phyloP scores from a whole-genome alignment of 2,113 vertebrate genomes.

The Himantopus leucocephalus region DNA sequence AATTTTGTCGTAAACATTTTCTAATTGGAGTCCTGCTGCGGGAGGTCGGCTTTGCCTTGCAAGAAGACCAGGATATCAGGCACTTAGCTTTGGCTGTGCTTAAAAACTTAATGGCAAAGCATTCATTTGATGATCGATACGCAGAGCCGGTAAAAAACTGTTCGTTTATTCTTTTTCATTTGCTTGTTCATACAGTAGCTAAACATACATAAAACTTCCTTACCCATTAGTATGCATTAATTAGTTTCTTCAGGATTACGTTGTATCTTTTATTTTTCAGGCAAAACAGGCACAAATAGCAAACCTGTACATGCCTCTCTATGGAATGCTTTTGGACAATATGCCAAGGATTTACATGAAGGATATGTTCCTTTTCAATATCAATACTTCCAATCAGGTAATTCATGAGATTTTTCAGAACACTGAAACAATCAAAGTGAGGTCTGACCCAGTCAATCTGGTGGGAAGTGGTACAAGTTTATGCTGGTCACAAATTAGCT shows the following conservation, averaged over 20 bases:
- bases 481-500: neutral
- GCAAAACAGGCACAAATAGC: slow-evolving; percentile 93
- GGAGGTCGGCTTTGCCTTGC: slow-evolving; percentile 93
- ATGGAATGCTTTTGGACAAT: slow-evolving; percentile 97
- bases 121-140: slow-evolving; percentile 93
- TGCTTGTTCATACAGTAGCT: neutral
- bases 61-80: slow-evolving; percentile 94
- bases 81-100: slow-evolving; percentile 92
- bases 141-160: slow-evolving; percentile 80
- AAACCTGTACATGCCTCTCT: slow-evolving; percentile 93
- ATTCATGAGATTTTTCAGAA: neutral
- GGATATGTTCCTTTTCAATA: slow-evolving; percentile 90
- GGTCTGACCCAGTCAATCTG: neutral
- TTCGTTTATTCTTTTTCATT: neutral
- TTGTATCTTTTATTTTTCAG: slow-evolving; percentile 66
- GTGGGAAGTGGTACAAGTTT: neutral
- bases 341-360: slow-evolving; percentile 97
- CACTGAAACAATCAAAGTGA: neutral
- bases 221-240: neutral
- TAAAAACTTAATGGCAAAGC: slow-evolving; percentile 96
- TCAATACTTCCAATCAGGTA: slow-evolving; percentile 93
- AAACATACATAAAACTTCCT: neutral
- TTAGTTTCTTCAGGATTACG: neutral
- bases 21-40: slow-evolving; percentile 91
- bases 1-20: slow-evolving; percentile 97